These are phyloP conservation scores for Acanthurus tractus DNA, from an alignment of 2,797 vertebrate species.

Conservation along the genomic window DNA sequence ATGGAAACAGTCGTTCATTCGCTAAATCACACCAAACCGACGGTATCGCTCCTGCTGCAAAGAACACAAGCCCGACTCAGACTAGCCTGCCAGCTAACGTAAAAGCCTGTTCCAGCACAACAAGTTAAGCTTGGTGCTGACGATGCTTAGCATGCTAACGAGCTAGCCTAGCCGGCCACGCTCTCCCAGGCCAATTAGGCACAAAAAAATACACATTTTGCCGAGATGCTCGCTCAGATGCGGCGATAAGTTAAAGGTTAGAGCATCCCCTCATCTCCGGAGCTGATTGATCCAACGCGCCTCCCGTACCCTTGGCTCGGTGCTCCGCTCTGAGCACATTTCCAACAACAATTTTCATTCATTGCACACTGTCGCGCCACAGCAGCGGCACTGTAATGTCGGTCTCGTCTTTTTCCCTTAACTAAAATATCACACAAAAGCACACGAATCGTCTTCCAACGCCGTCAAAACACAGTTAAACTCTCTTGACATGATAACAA, in stretches of 20 bases:
- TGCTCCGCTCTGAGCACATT: conserved; percentile 68
- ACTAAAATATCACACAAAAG: neutral
- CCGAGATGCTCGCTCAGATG: conserved; percentile 14
- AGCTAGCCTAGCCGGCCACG: conserved; percentile 83
- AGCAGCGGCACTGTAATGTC: conserved; percentile 71
- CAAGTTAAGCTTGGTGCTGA: conserved; percentile 47
- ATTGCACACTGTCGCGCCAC: conserved; percentile 81
- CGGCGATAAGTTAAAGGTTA: conserved; percentile 31
- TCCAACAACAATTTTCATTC: conserved; percentile 84
- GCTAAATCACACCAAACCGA: neutral
- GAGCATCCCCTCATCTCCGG: conserved; percentile 57
- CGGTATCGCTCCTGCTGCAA: neutral
- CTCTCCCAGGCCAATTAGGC: conserved; percentile 70
- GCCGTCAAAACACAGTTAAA: neutral
- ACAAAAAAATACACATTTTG: conserved; percentile 43
- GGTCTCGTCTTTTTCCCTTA: conserved; percentile 51
- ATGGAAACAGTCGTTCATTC: no score
- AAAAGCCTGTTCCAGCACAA: conserved; percentile 23
- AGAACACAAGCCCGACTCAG: conserved; percentile 12
- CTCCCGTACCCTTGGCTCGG: conserved; percentile 79
- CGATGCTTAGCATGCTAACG: conserved; percentile 64
- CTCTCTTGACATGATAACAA: accelerated
- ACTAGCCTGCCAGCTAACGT: neutral
- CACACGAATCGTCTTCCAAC: neutral
- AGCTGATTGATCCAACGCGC: conserved; percentile 82